A percentile compares a stretch with the other conserved stretches of the same genome.
Evolutionary conservation across 2,113 vertebrate genomes (phyloP).

Genomic region (Actenoides lindsayi): DNA sequence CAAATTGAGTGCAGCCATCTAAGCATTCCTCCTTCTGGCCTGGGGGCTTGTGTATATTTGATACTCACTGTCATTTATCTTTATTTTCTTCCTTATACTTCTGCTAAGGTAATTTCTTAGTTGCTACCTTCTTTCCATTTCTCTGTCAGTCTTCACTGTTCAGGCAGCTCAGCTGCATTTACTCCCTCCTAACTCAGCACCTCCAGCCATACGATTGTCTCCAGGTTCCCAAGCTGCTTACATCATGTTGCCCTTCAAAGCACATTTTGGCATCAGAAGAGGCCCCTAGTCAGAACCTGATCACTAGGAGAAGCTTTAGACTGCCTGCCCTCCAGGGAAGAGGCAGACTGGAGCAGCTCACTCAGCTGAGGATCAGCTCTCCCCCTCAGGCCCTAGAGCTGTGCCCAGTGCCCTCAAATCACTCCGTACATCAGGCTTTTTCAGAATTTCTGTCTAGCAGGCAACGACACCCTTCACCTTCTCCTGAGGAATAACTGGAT

Average conservation of each 20-base stretch:
- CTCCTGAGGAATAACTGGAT: background rate
- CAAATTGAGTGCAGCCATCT: background rate
- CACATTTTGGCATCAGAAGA: background rate
- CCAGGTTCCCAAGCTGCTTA: background rate
- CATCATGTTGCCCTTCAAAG: background rate
- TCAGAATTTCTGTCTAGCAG: background rate
- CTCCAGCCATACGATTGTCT: background rate
- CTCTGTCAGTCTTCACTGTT: background rate
- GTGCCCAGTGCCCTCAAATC: background rate
- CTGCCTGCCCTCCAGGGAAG: background rate
- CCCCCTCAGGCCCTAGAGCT: background rate
- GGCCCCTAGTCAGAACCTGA: background rate
- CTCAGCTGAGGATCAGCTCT: background rate
- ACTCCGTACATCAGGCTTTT: background rate
- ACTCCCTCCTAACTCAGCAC: background rate
- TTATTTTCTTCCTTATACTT: background rate
- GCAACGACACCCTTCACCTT: background rate
- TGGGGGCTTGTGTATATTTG: background rate
- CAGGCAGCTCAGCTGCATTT: background rate
- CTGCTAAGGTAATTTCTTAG: background rate
- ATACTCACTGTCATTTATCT: background rate
- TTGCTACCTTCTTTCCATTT: background rate
- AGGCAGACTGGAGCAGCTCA: background rate
- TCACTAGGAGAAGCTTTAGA: background rate
- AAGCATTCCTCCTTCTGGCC: background rate